A percentile compares a stretch with the other conserved stretches of the same genome.
Conservation (phyloP, 2,113 vertebrate genomes). For the Bubo scandiacus region DNA sequence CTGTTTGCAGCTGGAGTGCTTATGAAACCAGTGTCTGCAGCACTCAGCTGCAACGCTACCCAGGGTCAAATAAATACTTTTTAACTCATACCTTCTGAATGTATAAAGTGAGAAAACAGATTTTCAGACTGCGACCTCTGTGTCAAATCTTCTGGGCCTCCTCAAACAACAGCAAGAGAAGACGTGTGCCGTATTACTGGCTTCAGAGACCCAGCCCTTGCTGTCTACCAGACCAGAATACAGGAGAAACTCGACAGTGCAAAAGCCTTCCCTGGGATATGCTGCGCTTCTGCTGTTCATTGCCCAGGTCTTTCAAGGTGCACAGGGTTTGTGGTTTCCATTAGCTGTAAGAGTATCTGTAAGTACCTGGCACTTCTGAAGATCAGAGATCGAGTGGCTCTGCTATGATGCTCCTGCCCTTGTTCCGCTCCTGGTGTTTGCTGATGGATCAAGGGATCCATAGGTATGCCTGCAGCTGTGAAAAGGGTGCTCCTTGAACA, state of each 20-base stretch:
- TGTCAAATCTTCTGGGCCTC: background rate
- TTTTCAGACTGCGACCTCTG: background rate
- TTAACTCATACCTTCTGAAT: background rate
- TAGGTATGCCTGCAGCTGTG: background rate
- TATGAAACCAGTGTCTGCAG: background rate
- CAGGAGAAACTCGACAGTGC: background rate
- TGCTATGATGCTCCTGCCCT: background rate
- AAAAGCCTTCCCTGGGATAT: background rate
- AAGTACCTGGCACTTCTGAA: background rate
- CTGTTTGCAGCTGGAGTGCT: background rate
- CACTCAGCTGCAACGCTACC: background rate
- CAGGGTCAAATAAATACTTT: background rate
- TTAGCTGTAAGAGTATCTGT: background rate
- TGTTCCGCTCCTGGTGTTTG: background rate
- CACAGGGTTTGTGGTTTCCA: background rate
- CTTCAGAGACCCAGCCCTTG: background rate
- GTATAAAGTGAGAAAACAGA: background rate
- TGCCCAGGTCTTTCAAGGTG: background rate
- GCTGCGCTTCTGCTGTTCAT: background rate
- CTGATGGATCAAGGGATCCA: background rate
- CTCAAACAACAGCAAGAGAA: background rate
- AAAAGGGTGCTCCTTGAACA: background rate
- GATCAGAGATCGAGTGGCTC: background rate
- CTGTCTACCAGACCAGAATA: background rate
- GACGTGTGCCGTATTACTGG: rapidly evolving